Evolutionary conservation across 1,140 invertebrate species (phyloP), one percentile per base, ranked within the genome.

Genomic region (Hyles vespertilio): DNA sequence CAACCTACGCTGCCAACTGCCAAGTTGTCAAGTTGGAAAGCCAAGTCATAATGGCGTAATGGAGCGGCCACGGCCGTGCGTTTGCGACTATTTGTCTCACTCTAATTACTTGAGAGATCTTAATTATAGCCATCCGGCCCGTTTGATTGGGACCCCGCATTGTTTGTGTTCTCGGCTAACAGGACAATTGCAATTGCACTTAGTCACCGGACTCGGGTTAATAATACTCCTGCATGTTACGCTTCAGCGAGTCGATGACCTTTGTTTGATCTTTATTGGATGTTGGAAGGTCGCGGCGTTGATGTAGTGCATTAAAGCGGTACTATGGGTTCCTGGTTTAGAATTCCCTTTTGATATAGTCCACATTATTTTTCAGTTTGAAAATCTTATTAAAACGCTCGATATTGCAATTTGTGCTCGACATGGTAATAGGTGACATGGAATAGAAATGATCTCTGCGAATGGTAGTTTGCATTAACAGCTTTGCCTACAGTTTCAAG

Each of bases 151-250:
- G 66, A 47, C 58, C 78, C 75, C 73, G 70, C 79, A 81, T 79
- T 84, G 81, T 86, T 85, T 83, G 79, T 74, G 51, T 72, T 64
- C 67, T 68, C 63, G 54, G 59, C 71, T 70, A 81, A 81, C 78
- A 74, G 74, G 74, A 79, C 80, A 81, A 82, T 82, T 84, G 77
- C 77, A 79, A 71, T 62, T 77, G 76, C 79, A 80, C 72, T 76
- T 72, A 71, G 72, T 69, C 58, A 72, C 60, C 45, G 59, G 57
- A 61, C 60, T 61, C 65, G 58, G 63, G 66, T 69, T 78, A 78
- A 70, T 72, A 63, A 70, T 72, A 63, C 53, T 60, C 64, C 4
- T 22, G 10, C 33, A 33, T 33, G 33, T 51, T 51, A 10, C 46
- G 10, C 8, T 48, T 48, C 5, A 48, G 12, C 8, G 36, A 5